Evolutionary conservation across 1,140 invertebrate species (phyloP).

Genomic region (Belonocnema kinseyi): DNA sequence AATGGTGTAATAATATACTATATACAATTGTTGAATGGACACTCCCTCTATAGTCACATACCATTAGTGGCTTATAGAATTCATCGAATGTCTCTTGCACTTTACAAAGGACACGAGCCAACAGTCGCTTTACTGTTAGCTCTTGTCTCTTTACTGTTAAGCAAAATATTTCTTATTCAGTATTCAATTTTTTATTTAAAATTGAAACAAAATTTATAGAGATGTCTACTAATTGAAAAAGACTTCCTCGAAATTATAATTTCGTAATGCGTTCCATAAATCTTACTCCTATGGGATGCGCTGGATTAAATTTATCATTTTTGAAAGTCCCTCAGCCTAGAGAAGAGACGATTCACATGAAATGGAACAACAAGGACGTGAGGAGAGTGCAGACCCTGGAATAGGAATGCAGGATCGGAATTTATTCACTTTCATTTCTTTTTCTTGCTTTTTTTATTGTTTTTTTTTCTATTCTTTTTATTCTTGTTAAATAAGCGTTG

Average conservation of each 20-base stretch:
- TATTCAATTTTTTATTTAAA: too few species aligned
- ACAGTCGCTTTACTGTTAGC: too few species aligned
- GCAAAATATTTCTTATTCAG: too few species aligned
- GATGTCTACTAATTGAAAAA: too few species aligned
- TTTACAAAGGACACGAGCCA: too few species aligned
- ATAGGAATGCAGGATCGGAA: constrained; percentile 29
- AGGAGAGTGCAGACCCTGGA: constrained; percentile 1
- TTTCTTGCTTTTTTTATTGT: background rate
- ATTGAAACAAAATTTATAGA: too few species aligned
- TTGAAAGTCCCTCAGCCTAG: background rate
- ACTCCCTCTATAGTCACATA: too few species aligned
- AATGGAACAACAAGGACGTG: constrained; percentile 29
- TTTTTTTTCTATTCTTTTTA: background rate
- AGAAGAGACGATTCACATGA: constrained; percentile 6
- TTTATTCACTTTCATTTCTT: constrained; percentile 29
- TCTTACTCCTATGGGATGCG: background rate
- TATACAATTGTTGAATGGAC: too few species aligned
- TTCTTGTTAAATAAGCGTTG: constrained; percentile 24
- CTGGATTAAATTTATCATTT: constrained; percentile 5
- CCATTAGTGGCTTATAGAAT: too few species aligned
- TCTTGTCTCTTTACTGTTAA: too few species aligned
- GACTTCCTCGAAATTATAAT: background rate
- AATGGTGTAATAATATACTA: too few species aligned
- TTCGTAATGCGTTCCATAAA: background rate
- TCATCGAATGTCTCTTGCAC: too few species aligned